phyloP scores from a whole-genome alignment of 2,888 invertebrate species.

The Theretra japonica region DNA sequence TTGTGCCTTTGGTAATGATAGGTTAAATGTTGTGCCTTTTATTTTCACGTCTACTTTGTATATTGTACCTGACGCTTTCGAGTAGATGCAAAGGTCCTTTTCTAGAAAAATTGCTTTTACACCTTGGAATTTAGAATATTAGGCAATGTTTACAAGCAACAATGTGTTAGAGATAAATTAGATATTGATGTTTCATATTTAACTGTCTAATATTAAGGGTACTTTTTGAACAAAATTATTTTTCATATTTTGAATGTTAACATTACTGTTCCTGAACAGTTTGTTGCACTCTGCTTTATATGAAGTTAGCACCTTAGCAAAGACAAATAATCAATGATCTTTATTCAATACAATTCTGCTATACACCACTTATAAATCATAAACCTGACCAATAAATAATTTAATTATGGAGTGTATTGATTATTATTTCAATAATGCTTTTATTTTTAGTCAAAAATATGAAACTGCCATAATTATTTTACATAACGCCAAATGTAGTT shows the following conservation, averaged over 20 bases:
- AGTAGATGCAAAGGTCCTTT: constrained; percentile 45
- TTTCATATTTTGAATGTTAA: constrained; percentile 1
- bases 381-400: neutral
- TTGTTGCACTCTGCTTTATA: constrained; percentile 12
- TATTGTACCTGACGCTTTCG: constrained; percentile 74
- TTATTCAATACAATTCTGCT: too few species aligned
- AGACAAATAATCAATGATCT: too few species aligned
- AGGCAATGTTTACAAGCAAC: constrained; percentile 28
- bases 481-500: constrained; percentile 12
- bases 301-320: constrained; percentile 4
- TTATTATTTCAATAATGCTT: neutral
- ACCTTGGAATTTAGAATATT: constrained; percentile 36
- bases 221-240: constrained; percentile 6
- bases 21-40: constrained; percentile 81
- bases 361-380: neutral
- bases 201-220: constrained; percentile 34
- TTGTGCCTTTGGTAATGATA: constrained; percentile 78
- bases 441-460: neutral
- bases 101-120: constrained; percentile 48
- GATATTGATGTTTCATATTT: constrained; percentile 20
- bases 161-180: constrained; percentile 29
- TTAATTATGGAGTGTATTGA: neutral
- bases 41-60: constrained; percentile 67
- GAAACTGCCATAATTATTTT: constrained; percentile 11
- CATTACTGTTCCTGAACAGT: neutral